Conservation (phyloP, 2,888 invertebrate genomes). For the Ferrisia virgata region DNA sequence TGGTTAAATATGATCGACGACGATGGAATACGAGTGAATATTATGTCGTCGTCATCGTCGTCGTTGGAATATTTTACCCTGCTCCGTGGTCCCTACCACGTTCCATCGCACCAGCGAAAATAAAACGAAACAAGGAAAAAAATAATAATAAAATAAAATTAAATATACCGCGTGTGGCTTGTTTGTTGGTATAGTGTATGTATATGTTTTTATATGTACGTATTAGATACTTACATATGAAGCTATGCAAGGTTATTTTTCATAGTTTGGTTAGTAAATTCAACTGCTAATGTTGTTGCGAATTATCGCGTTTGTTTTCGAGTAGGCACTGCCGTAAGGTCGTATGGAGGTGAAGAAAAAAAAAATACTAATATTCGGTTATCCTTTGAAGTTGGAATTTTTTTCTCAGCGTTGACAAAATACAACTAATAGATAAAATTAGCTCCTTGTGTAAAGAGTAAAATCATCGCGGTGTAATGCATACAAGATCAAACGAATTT, state of each 20-base stretch:
- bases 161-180: neutral
- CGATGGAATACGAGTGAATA: neutral
- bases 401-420: neutral
- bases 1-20: conserved; percentile 20
- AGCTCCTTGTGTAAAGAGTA: neutral
- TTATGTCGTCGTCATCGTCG: neutral
- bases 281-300: neutral
- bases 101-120: neutral
- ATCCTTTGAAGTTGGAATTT: neutral
- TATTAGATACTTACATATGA: neutral
- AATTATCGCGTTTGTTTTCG: neutral
- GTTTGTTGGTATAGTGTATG: neutral
- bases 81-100: too few species aligned
- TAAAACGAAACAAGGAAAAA: neutral
- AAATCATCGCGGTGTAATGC: neutral
- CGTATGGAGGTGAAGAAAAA: neutral
- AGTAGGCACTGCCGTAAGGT: neutral
- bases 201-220: too few species aligned
- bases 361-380: neutral
- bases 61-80: neutral
- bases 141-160: neutral
- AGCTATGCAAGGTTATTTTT: neutral
- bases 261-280: neutral
- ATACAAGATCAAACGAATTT: neutral
- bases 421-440: neutral